Conservation (phyloP, 2,888 invertebrate species). For the Acanthoscelides obtectus region DNA sequence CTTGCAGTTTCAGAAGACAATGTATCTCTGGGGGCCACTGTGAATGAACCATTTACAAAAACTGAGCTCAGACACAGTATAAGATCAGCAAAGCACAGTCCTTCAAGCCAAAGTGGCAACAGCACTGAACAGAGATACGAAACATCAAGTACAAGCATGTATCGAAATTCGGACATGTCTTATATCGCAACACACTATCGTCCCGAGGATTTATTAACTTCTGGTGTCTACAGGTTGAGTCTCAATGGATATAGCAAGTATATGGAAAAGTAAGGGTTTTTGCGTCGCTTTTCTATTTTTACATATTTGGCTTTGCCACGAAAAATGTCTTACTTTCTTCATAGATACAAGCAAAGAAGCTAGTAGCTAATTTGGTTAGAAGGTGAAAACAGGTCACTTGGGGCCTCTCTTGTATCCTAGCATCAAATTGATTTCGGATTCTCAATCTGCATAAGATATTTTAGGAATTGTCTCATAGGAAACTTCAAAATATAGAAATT, state of each 20-base stretch:
- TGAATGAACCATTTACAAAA: conserved; percentile 37
- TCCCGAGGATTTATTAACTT: conserved; percentile 38
- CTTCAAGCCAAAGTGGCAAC: conserved; percentile 27
- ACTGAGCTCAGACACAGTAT: conserved; percentile 39
- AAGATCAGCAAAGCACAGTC: conserved; percentile 37
- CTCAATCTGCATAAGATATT: too few relatives aligned
- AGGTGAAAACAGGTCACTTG: too few relatives aligned
- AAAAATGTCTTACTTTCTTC: too few relatives aligned
- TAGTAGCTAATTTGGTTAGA: too few relatives aligned
- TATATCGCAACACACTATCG: conserved; percentile 28
- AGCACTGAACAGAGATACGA: conserved; percentile 30
- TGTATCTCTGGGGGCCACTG: conserved; percentile 37
- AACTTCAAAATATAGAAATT: too few relatives aligned
- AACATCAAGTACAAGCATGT: conserved; percentile 31
- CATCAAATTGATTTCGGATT: too few relatives aligned
- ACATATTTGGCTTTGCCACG: too few relatives aligned
- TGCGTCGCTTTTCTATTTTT: background rate
- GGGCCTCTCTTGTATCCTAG: too few relatives aligned
- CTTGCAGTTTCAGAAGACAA: conserved; percentile 30
- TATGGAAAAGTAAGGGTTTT: conserved; percentile 35
- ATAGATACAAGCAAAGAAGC: too few relatives aligned
- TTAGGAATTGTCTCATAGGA: too few relatives aligned
- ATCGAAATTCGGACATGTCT: conserved; percentile 34
- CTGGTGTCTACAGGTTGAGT: conserved; percentile 39
- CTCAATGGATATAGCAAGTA: conserved; percentile 42